Evolutionary conservation across 2,888 invertebrate species (phyloP), one percentile per base, ranked within the genome.

Genomic region (Eristalinus sepulchralis): DNA sequence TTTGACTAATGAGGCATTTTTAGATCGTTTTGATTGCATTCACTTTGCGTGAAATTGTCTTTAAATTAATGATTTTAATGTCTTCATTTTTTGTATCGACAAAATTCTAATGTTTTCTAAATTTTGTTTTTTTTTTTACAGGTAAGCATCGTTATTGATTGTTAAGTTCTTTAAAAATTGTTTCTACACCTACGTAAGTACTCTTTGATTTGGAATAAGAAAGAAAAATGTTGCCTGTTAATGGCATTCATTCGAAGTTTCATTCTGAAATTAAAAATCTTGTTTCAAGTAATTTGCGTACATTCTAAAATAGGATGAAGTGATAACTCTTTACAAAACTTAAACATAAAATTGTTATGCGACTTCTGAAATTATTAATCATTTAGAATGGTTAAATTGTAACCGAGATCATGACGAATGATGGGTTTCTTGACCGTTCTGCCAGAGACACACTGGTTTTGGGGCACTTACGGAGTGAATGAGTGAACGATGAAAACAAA

Each of bases 401-500:
- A 36, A 6, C 47, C 66, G 76, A 76, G 47, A 57, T 67, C 59
- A 76, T 57, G 10, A 66, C 55, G 47, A n/a, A 66, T 34, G 47
- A 47, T 8, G 47, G 6, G 47, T 47, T 47, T 47, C 47, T 47
- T 47, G 47, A 47, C 47, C n/a, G 47, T 10, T 34, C 10, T 34
- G 34, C 6, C 6, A 9, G 6, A 34, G 27, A 27, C 27, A 2
- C 27, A 3, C 47, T 47, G 57, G 57, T 57, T 57, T 57, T 24
- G 57, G n/a, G 24, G 24, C 24, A 57, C 57, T 17, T 47, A 47
- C n/a, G 8, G 47, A 17, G 8, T 47, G 17, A 47, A 47, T 47
- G 17, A 47, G 17, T 17, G 47, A 17, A 8, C 47, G 47, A 17
- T 4, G 17, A 47, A 47, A 47, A 17, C 47, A 47, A 47, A 47